Evolutionary conservation across 2,797 vertebrate species (phyloP).

Genomic region (Arrhamphus sclerolepis): DNA sequence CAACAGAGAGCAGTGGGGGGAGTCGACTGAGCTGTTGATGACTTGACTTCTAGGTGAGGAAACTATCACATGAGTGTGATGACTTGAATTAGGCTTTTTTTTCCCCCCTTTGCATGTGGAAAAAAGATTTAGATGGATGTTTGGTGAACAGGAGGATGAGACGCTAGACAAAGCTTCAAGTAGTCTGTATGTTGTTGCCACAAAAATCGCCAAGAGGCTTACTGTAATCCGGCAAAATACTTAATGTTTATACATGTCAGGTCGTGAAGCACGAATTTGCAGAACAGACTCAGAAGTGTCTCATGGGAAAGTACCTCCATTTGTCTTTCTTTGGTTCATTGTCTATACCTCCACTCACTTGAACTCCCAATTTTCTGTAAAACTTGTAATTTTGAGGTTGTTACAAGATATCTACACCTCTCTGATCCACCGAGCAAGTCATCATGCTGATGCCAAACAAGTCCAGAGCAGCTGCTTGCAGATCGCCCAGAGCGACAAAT

Average conservation of each 20-base stretch:
- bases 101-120: neutral
- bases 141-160: slow-evolving; percentile 26
- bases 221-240: neutral
- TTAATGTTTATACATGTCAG: too few species aligned
- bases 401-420: slow-evolving; percentile 11
- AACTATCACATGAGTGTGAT: slow-evolving; percentile 51
- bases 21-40: slow-evolving; percentile 44
- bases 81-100: slow-evolving; percentile 36
- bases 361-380: slow-evolving; percentile 1
- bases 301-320: neutral
- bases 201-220: neutral
- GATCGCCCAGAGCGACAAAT: too few species aligned
- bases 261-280: neutral
- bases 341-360: slow-evolving; percentile 8
- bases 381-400: slow-evolving; percentile 13
- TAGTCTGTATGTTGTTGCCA: neutral
- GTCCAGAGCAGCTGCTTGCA: neutral
- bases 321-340: slow-evolving; percentile 13
- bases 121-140: slow-evolving; percentile 22
- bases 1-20: neutral
- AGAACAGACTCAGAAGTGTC: neutral
- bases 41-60: slow-evolving; percentile 49
- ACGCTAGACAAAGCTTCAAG: neutral
- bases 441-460: neutral
- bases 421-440: neutral